phyloP scores from a whole-genome alignment of 2,113 vertebrate genomes.

The Nymphicus hollandicus region DNA sequence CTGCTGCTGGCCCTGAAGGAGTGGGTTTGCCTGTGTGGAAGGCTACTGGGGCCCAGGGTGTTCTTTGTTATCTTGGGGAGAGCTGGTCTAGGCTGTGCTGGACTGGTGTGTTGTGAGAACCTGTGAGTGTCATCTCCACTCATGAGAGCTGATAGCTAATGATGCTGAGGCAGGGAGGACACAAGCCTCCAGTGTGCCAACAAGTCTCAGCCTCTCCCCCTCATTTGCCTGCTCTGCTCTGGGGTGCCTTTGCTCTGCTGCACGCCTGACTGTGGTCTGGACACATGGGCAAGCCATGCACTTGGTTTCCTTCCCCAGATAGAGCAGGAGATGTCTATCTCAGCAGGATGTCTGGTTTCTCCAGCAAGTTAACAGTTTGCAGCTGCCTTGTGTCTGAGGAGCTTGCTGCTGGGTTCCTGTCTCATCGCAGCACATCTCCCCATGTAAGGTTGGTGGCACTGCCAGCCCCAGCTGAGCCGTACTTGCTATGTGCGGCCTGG shows the following conservation, averaged over 20 bases:
- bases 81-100: not conserved
- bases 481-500: fast-evolving
- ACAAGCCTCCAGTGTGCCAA: not conserved
- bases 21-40: not conserved
- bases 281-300: not conserved
- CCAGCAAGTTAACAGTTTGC: not conserved
- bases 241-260: not conserved
- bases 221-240: not conserved
- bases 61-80: not conserved
- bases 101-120: not conserved
- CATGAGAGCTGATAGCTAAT: fast-evolving
- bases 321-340: not conserved
- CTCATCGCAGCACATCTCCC: not conserved
- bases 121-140: not conserved
- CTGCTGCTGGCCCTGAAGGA: not conserved
- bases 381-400: not conserved
- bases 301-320: not conserved
- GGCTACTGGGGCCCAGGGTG: not conserved
- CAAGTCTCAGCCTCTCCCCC: not conserved
- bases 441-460: not conserved
- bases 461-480: not conserved
- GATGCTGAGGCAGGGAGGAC: not conserved
- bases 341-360: not conserved
- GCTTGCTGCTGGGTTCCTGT: not conserved
- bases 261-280: not conserved